A percentile compares a stretch with the other conserved stretches of the same genome.
These are phyloP conservation scores for Muscidifurax raptorellus DNA, from an alignment of 1,140 invertebrate genomes.

Conservation along the genomic window DNA sequence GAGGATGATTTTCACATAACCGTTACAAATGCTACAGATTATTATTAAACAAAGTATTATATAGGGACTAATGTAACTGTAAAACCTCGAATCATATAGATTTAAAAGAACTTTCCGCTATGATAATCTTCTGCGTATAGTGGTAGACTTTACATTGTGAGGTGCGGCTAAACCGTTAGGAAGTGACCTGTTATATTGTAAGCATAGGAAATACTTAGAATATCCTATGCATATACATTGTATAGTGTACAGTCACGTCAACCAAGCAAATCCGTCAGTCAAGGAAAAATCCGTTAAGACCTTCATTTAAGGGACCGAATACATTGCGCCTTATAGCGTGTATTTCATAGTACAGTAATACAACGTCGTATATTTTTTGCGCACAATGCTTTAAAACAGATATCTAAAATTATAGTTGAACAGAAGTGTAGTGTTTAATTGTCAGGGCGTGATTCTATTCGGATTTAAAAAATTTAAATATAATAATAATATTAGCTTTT, in stretches of 20 bases:
- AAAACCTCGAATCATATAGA: background rate
- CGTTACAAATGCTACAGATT: too few relatives aligned
- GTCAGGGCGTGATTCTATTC: too few relatives aligned
- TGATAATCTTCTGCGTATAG: background rate
- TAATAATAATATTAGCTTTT: too few relatives aligned
- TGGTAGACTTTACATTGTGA: background rate
- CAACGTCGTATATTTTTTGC: background rate
- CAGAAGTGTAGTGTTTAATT: too few relatives aligned
- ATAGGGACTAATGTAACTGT: background rate
- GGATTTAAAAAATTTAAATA: too few relatives aligned
- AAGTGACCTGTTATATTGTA: background rate
- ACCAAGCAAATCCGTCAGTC: background rate
- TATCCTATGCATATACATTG: background rate
- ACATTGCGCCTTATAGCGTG: background rate
- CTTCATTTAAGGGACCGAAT: background rate
- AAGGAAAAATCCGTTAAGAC: slow-evolving; percentile 3
- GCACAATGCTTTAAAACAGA: too few relatives aligned
- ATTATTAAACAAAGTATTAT: too few relatives aligned
- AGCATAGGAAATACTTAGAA: background rate
- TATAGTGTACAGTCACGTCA: background rate
- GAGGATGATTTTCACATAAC: too few relatives aligned
- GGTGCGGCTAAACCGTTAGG: background rate
- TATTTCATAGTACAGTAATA: background rate
- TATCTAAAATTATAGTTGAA: too few relatives aligned
- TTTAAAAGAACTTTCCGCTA: background rate